These are phyloP conservation scores for Penaeus indicus DNA, from an alignment of 1,140 invertebrate species.

Conservation along the genomic window DNA sequence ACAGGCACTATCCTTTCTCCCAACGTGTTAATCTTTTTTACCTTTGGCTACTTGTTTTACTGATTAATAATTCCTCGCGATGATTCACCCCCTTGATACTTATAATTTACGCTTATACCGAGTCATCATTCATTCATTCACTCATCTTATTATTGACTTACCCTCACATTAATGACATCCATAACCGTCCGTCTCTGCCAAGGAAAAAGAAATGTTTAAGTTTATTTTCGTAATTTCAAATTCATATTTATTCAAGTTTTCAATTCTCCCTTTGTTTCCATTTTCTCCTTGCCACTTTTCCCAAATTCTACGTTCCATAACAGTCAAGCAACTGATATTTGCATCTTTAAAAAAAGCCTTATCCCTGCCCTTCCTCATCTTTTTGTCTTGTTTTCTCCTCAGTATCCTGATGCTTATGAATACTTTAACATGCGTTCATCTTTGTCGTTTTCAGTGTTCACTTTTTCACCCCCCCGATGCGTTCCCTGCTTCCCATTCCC, in stretches of 20 bases:
- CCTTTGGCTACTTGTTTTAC: too few relatives aligned
- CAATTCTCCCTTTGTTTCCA: neutral
- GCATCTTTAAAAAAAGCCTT: too few relatives aligned
- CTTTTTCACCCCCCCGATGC: neutral
- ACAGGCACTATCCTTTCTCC: too few relatives aligned
- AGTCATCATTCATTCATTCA: too few relatives aligned
- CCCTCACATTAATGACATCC: conserved; percentile 34
- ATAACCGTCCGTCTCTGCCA: conserved; percentile 17
- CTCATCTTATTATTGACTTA: neutral
- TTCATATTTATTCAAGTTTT: too few relatives aligned
- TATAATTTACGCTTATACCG: too few relatives aligned
- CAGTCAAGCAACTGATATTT: too few relatives aligned
- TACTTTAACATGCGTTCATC: neutral
- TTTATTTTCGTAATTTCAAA: too few relatives aligned
- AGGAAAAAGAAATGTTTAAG: neutral
- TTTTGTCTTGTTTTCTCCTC: neutral
- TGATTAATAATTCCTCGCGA: too few relatives aligned
- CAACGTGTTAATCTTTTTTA: too few relatives aligned
- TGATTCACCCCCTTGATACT: too few relatives aligned
- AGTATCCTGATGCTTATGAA: neutral
- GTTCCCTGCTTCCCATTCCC: neutral
- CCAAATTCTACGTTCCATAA: neutral
- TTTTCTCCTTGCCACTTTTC: neutral
- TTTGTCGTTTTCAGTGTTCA: neutral
- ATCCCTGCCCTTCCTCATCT: neutral